Evolutionary conservation across 1,140 invertebrate species (phyloP).

Genomic region (Acyrthosiphon pisum): DNA sequence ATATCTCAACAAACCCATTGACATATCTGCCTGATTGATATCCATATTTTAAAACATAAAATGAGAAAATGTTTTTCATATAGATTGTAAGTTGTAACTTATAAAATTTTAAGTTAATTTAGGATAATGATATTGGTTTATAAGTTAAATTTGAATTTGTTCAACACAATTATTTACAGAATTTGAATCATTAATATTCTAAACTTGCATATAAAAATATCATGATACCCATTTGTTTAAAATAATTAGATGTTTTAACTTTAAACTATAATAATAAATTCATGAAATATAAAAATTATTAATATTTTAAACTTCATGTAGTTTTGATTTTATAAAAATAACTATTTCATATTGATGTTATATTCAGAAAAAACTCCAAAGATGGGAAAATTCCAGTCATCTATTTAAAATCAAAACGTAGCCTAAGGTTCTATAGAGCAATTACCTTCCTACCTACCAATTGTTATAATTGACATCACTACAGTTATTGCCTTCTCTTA

Average conservation of each 20-base stretch:
- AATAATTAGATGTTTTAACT: not conserved
- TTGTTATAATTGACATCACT: constrained; percentile 33
- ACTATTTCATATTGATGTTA: not conserved
- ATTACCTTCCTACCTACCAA: constrained; percentile 22
- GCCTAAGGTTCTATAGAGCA: not conserved
- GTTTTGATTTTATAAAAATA: not conserved
- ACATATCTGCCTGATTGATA: too few relatives aligned
- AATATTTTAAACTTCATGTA: not conserved
- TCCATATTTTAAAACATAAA: too few relatives aligned
- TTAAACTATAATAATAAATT: not conserved
- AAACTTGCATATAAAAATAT: not conserved
- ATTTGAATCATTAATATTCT: not conserved
- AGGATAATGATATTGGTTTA: not conserved
- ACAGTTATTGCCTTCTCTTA: constrained; percentile 20
- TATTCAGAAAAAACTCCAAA: not conserved
- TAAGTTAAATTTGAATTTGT: not conserved
- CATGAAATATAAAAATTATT: not conserved
- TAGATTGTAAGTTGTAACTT: too few relatives aligned
- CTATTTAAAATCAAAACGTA: not conserved
- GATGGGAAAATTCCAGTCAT: not conserved
- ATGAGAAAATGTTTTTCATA: too few relatives aligned
- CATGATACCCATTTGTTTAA: not conserved
- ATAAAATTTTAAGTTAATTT: not conserved
- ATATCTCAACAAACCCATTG: too few relatives aligned
- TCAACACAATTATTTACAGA: not conserved